Evolutionary conservation across 2,888 invertebrate genomes (phyloP), one percentile per base, ranked within the genome.

Genomic region (Drosophila cracens): DNA sequence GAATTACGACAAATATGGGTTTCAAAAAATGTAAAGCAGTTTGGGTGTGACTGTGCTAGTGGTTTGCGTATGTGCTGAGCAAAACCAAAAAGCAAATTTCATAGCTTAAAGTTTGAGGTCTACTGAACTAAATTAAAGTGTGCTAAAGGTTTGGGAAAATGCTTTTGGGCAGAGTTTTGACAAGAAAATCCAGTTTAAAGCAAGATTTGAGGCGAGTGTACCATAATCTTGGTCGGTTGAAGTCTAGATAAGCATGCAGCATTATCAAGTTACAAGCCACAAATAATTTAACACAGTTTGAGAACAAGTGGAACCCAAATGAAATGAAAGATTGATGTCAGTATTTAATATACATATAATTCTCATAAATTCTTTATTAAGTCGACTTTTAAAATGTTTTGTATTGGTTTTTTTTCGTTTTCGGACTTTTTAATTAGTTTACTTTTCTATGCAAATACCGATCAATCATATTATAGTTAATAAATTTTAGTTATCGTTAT

Each of bases 321-420:
- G 25, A 43, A 58, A 13, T 25, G 7, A 58, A 58, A 16, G 51
- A 69, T 21, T 21, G 38, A 56, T 58, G 57, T 54, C 38, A 10
- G 54, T 53, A 33, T 66, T 77, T 81, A 76, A 81, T 90, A 81
- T 90, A 90, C 90, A 90, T 88, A 86, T 87, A 86, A 83, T 90
- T 89, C 82, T 91, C 91, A 90, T 91, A 89, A 91, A 89, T 90
- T 91, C 91, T 91, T 90, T 91, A 91, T 91, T 90, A 87, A 90
- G 83, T 91, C 90, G 90, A 91, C 84, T 83, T 89, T 90, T 91
- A 90, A 90, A 90, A 90, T 91, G 87, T 73, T 67, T 81, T 81
- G 70, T 46, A 67, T 65, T 76, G 54, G 57, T 33, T 67, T 73
- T 64, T 70, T 68, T 52, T 60, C 27, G 59, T 69, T 66, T 66